phyloP scores from a whole-genome alignment of 2,797 vertebrate genomes.

The Coccyzus lansbergi region DNA sequence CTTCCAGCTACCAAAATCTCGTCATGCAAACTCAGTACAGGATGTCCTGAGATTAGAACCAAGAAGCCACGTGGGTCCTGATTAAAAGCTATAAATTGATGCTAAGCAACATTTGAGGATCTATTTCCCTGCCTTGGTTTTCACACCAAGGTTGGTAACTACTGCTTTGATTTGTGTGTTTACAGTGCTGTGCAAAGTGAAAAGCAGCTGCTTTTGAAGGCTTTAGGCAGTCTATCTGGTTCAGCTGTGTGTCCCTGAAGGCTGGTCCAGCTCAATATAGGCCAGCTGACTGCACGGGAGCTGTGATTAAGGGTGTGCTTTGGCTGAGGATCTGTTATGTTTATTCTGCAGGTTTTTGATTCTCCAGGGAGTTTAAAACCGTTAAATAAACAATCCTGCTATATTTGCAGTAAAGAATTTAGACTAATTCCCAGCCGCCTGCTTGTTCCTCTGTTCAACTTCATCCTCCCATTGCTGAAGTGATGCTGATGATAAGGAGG shows the following conservation, averaged over 20 bases:
- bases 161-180: not conserved
- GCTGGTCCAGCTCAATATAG: not conserved
- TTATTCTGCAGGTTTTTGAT: not conserved
- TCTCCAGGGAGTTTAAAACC: not conserved
- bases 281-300: not conserved
- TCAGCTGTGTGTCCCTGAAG: not conserved
- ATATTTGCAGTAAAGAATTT: not conserved
- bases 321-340: not conserved
- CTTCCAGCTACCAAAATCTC: too few relatives aligned
- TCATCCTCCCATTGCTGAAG: fast-evolving
- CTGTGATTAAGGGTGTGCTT: not conserved
- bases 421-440: not conserved
- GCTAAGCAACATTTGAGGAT: not conserved
- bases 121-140: not conserved
- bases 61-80: not conserved
- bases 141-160: not conserved
- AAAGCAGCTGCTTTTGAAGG: not conserved
- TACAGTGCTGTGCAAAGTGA: not conserved
- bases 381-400: not conserved
- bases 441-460: not conserved
- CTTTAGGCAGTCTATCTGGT: not conserved
- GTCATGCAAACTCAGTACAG: not conserved
- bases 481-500: not conserved
- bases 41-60: not conserved
- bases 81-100: not conserved